Evolutionary conservation across 1,140 invertebrate species (phyloP).

Genomic region (Augochlora pura): DNA sequence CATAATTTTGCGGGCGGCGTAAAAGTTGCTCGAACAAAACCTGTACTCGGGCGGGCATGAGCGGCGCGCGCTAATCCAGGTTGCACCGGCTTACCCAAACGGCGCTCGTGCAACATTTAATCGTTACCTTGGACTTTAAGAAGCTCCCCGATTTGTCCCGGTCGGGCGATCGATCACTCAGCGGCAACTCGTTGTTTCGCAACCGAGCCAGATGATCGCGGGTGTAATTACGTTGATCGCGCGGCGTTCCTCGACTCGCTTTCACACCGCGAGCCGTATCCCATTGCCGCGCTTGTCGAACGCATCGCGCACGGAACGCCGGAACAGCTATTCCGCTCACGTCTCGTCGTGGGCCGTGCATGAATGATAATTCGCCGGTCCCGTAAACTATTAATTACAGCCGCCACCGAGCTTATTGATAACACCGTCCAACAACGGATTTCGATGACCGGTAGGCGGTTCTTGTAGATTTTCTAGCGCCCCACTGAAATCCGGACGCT

Average conservation of each 20-base stretch:
- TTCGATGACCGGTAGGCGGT: too few species aligned
- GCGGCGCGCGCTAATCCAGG: background rate
- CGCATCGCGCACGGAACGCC: constrained; percentile 1
- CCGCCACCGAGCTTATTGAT: background rate
- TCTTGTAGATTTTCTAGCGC: background rate
- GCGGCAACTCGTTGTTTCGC: constrained; percentile 25
- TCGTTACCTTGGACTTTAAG: constrained; percentile 20
- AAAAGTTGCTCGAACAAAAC: background rate
- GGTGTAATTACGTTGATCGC: constrained; percentile 31
- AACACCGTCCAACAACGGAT: background rate
- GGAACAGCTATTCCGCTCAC: constrained; percentile 6
- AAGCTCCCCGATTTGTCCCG: constrained; percentile 18
- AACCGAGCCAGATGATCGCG: constrained; percentile 24
- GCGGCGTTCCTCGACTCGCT: constrained; percentile 21
- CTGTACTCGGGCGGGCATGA: background rate
- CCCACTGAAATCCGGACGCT: too few species aligned
- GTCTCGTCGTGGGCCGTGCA: background rate
- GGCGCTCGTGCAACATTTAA: constrained; percentile 8
- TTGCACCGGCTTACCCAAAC: background rate
- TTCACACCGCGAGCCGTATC: constrained; percentile 21
- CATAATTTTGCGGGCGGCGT: background rate
- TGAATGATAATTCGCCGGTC: constrained; percentile 36
- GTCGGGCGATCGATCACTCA: constrained; percentile 22
- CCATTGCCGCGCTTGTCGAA: constrained; percentile 7
- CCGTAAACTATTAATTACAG: constrained; percentile 37